Evolutionary conservation across 2,113 vertebrate genomes (phyloP).

Genomic region (Capra hircus): DNA sequence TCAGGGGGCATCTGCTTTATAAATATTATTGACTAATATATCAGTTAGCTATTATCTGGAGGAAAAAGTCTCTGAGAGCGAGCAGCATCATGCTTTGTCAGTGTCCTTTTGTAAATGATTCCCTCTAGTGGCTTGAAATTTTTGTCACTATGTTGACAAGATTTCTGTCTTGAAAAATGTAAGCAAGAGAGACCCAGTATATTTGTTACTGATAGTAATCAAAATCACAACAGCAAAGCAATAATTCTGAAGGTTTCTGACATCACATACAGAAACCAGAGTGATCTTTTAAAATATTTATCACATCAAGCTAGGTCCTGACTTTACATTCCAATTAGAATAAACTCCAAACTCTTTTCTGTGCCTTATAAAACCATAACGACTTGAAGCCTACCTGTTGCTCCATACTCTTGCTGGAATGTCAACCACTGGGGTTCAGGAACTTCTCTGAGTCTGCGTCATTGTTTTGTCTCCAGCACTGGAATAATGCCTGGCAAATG

Average conservation of each 20-base stretch:
- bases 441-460: background rate
- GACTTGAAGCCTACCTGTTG: background rate
- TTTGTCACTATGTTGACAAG: conserved; percentile 37
- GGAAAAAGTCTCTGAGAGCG: background rate
- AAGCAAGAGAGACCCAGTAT: background rate
- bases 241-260: conserved; percentile 1
- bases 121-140: conserved; percentile 37
- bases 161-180: conserved; percentile 2
- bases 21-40: background rate
- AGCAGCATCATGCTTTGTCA: background rate
- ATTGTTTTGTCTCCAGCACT: background rate
- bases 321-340: background rate
- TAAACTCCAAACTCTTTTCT: background rate
- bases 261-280: background rate
- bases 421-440: rapidly evolving
- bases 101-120: conserved; percentile 46
- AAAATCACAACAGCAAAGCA: background rate
- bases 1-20: background rate
- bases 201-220: conserved; percentile 39
- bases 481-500: background rate
- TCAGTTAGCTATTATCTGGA: conserved; percentile 1
- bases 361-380: background rate
- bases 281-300: conserved; percentile 36
- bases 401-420: background rate
- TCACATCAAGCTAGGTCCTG: background rate